Evolutionary conservation across 2,797 vertebrate species (phyloP).

Genomic region (Gobio occitaniae): DNA sequence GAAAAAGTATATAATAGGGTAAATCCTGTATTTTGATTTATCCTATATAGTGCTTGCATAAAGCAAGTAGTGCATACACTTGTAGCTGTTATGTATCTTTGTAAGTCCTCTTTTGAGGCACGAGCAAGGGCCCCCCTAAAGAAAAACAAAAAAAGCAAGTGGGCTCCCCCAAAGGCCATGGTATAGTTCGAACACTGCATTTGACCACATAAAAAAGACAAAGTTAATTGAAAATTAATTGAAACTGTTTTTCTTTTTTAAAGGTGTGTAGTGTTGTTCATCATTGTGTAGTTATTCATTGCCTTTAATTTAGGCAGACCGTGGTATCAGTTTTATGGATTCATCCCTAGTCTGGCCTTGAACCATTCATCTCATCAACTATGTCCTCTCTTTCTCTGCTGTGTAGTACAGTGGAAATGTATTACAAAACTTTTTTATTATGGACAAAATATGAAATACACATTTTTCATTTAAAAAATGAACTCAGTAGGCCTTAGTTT

Average conservation of each 20-base stretch:
- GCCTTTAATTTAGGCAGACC: constrained; percentile 48
- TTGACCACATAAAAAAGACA: not conserved
- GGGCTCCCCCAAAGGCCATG: too few relatives aligned
- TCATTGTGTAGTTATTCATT: constrained; percentile 42
- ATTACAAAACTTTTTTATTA: constrained; percentile 72
- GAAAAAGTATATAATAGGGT: too few relatives aligned
- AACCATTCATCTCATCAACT: constrained; percentile 75
- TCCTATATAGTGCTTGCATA: too few relatives aligned
- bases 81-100: too few relatives aligned
- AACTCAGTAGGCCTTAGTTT: not conserved
- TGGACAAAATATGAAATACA: not conserved
- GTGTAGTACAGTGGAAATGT: constrained; percentile 73
- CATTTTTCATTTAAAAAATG: not conserved
- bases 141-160: too few relatives aligned
- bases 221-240: not conserved
- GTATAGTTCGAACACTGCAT: not conserved
- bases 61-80: too few relatives aligned
- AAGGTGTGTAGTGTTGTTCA: not conserved
- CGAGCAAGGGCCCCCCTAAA: too few relatives aligned
- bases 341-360: constrained; percentile 44
- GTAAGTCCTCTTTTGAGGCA: too few relatives aligned
- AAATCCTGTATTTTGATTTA: too few relatives aligned
- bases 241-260: not conserved
- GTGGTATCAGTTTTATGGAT: constrained; percentile 53
- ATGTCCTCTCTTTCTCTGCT: constrained; percentile 76